These are phyloP conservation scores for Acipenser transmontanus DNA, from an alignment of 2,797 vertebrate genomes.

Conservation along the genomic window DNA sequence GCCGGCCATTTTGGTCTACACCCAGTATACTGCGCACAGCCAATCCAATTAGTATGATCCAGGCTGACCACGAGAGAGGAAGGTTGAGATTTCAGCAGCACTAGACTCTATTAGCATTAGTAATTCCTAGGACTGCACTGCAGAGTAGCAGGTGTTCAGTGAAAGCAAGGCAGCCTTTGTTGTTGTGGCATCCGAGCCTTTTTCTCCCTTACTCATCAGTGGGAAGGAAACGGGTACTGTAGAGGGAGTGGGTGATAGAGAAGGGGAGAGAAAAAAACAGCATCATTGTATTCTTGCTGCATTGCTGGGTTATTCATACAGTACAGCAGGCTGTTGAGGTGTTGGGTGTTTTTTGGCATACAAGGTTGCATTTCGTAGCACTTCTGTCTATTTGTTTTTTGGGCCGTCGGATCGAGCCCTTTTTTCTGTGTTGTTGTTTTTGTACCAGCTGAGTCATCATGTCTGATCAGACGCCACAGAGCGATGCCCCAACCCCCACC, in stretches of 20 bases:
- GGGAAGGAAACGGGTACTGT: constrained; percentile 32
- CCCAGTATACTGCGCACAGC: constrained; percentile 74
- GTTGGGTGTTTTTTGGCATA: constrained; percentile 19
- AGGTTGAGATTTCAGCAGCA: constrained; percentile 41
- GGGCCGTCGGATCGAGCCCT: not conserved
- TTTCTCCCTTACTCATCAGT: constrained; percentile 19
- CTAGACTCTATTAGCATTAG: constrained; percentile 36
- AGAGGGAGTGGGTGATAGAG: constrained; percentile 45
- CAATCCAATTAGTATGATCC: constrained; percentile 56
- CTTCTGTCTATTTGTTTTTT: not conserved
- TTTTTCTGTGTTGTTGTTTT: constrained; percentile 45
- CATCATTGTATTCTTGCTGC: constrained; percentile 52
- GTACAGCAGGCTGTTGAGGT: constrained; percentile 9
- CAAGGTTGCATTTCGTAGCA: not conserved
- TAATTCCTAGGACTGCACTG: constrained; percentile 38
- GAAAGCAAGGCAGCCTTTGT: constrained; percentile 31
- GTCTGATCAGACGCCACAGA: constrained; percentile 95
- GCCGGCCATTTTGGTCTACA: constrained; percentile 98
- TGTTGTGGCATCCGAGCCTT: constrained; percentile 15
- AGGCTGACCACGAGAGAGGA: constrained; percentile 45
- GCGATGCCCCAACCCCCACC: constrained; percentile 94
- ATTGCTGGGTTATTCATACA: constrained; percentile 27
- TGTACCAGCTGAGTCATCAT: constrained; percentile 95
- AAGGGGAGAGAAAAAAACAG: constrained; percentile 48
- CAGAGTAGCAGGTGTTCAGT: constrained; percentile 30